Base-by-base conservation (phyloP, 2,888 invertebrate species). In the Harpalus rufipes region DNA sequence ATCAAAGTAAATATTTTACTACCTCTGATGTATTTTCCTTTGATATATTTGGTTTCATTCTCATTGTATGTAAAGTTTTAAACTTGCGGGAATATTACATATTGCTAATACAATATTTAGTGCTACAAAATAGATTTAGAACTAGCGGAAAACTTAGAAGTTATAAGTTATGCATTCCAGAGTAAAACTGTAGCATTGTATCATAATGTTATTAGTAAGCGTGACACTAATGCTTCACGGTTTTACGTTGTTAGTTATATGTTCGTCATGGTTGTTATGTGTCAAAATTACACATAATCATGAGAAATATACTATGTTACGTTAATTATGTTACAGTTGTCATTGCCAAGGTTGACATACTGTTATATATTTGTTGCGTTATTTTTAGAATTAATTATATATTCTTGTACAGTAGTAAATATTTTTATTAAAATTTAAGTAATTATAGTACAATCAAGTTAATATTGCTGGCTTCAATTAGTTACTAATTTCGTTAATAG, bases 1-100 rank as follows among this genome's bases (percentile, higher is more conserved):
- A 59, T 61, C 32, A 32, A 59, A 41, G 59, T 80, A 80, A 80
- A 80, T 80, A 80, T 80, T 80, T 80, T 61, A 41, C 79, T 21
- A n/a, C 78, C 78, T 58, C 12, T 14, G 72, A 72, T 72, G 72
- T 41, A 72, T 25, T 63, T n/a, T 63, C 21, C 63, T 21, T 21
- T 63, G 63, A 18, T 63, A 18, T 63, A 25, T 12, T 12, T 8
- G 10, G 21, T 63, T 63, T 63, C 12, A 63, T 63, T 63, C 10
- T 5, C 25, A 63, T 25, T 63, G 18, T 14, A 39, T 68, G 39
- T 39, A 39, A 14, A 41, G 39, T 68, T 32, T 39, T 68, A n/a
- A 39, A 68, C 21, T 25, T 16, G 1, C 4, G n/a, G 12, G 39
- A 12, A 63, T 63, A 63, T 63, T 25, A 7, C 63, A 59, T 18